Evolutionary conservation across 2,888 invertebrate genomes (phyloP).

Genomic region (Tortricodes alternella): DNA sequence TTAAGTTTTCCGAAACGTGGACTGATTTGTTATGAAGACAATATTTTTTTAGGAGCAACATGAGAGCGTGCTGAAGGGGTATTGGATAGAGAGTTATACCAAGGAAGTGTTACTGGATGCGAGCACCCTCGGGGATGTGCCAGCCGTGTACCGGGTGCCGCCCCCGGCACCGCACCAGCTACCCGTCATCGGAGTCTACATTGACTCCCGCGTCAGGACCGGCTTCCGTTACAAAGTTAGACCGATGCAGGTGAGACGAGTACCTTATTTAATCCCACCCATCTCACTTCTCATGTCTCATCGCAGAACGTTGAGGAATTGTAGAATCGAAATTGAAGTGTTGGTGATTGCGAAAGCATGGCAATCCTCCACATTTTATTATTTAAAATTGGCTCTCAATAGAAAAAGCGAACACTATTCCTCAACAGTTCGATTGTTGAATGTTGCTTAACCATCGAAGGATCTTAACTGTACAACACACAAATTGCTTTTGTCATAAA

Average conservation of each 20-base stretch:
- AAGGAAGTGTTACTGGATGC: conserved; percentile 81
- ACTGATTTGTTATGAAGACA: neutral
- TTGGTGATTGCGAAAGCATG: conserved; percentile 63
- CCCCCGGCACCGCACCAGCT: conserved; percentile 84
- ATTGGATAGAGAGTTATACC: conserved; percentile 47
- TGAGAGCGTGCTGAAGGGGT: conserved; percentile 10
- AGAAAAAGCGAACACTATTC: conserved; percentile 43
- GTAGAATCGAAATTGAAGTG: conserved; percentile 57
- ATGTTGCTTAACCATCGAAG: conserved; percentile 72
- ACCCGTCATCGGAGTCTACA: conserved; percentile 87
- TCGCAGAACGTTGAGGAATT: conserved; percentile 57
- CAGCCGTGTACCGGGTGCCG: conserved; percentile 85
- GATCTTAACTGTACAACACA: conserved; percentile 44
- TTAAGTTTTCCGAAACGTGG: neutral
- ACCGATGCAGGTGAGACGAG: conserved; percentile 83
- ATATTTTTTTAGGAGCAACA: conserved; percentile 53
- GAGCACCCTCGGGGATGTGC: conserved; percentile 84
- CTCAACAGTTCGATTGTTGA: conserved; percentile 51
- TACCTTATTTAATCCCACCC: conserved; percentile 47
- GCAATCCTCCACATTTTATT: conserved; percentile 73
- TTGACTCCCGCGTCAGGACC: conserved; percentile 87
- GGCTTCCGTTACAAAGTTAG: conserved; percentile 89
- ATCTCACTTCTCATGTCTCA: conserved; percentile 45
- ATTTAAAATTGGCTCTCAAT: neutral
- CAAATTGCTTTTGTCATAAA: conserved; percentile 66